Percentiles rank a stretch among this genome's conserved stretches.
These are phyloP conservation scores for Myotis myotis DNA, from an alignment of 2,797 vertebrate genomes.

Conservation along the genomic window DNA sequence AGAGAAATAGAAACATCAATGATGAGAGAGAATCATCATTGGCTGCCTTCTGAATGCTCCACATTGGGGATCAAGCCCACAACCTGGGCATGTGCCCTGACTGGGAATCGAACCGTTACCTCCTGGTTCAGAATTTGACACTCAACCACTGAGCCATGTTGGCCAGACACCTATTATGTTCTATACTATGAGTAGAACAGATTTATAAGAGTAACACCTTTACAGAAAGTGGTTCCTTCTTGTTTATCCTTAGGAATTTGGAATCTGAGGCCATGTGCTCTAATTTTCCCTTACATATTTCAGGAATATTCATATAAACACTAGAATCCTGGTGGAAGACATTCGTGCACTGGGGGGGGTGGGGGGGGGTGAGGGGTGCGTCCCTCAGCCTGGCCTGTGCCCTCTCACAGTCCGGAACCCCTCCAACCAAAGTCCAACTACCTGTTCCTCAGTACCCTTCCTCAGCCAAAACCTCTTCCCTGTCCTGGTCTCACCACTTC, in stretches of 20 bases:
- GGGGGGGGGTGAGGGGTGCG: accelerated
- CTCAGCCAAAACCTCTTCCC: neutral
- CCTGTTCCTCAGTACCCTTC: neutral
- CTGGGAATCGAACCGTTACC: no score
- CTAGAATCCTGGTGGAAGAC: no score
- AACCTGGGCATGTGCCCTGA: no score
- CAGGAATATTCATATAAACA: neutral
- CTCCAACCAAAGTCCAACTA: neutral
- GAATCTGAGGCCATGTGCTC: neutral
- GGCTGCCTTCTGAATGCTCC: no score
- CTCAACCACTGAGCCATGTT: no score
- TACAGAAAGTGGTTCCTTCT: neutral
- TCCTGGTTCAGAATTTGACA: no score
- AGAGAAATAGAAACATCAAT: no score
- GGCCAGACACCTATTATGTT: neutral
- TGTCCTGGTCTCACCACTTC: neutral
- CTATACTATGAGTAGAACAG: neutral
- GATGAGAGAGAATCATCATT: no score
- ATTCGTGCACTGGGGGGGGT: no score
- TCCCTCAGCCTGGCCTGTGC: no score
- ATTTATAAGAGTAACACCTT: neutral
- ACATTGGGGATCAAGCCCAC: no score
- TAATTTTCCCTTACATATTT: neutral
- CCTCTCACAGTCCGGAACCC: no score
- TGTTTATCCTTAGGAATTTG: neutral